Percentiles rank a stretch among this genome's conserved stretches.
Conservation (phyloP, 2,797 vertebrate species). For the Premnoplex brunnescens region DNA sequence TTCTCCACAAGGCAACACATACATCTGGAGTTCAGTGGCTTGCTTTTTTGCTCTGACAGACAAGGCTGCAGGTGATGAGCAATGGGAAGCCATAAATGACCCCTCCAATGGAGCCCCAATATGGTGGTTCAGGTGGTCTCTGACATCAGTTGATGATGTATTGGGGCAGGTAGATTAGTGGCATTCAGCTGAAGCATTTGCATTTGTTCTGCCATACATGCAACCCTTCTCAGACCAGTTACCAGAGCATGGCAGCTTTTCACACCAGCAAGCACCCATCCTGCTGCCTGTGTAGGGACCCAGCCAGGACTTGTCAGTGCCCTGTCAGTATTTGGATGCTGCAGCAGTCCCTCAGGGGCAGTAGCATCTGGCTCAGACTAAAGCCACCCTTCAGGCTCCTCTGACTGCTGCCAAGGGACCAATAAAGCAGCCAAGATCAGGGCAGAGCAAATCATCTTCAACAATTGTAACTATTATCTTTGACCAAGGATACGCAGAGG, state of each 20-base stretch:
- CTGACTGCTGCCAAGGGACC: neutral
- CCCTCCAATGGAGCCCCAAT: accelerated
- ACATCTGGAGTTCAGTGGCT: neutral
- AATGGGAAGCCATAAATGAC: neutral
- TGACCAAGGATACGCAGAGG: neutral
- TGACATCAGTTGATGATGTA: neutral
- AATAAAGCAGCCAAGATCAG: neutral
- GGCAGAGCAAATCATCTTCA: neutral
- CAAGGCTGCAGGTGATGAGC: neutral
- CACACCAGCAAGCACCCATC: accelerated
- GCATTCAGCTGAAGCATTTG: neutral
- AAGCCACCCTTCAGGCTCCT: neutral
- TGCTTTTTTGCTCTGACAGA: neutral
- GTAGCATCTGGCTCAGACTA: neutral
- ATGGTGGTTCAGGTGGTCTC: neutral
- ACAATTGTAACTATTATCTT: neutral
- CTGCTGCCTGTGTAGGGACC: neutral
- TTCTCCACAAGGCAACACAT: neutral
- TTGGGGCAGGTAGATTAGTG: neutral
- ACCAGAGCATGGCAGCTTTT: neutral
- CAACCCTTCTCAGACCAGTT: neutral
- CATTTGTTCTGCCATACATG: neutral
- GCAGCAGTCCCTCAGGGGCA: neutral
- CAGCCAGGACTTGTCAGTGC: neutral
- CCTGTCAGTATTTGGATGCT: neutral